Percentiles rank a stretch among this genome's conserved stretches.
Evolutionary conservation across 2,113 vertebrate genomes (phyloP).

Genomic region (Oncorhynchus tshawytscha): DNA sequence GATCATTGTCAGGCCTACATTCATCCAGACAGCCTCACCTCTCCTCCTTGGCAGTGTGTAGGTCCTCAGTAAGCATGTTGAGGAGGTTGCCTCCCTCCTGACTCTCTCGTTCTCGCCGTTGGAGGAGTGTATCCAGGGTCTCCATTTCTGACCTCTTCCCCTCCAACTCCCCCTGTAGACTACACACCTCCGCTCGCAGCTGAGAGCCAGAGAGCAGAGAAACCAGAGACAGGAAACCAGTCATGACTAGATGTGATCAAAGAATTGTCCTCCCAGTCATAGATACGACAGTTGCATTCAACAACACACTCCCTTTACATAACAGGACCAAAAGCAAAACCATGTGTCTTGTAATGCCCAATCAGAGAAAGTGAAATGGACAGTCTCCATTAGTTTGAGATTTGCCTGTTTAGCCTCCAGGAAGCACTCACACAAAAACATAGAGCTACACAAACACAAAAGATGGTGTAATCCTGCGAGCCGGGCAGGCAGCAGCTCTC

Average conservation of each 20-base stretch:
- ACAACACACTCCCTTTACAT: neutral
- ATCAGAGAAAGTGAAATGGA: neutral
- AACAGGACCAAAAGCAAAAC: conserved; percentile 26
- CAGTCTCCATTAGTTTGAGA: neutral
- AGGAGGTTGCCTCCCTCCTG: conserved; percentile 82
- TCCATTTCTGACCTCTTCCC: conserved; percentile 78
- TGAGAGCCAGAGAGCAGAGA: neutral
- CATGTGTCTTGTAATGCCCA: conserved; percentile 1
- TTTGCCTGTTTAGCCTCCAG: neutral
- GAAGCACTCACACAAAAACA: neutral
- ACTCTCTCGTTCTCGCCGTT: conserved; percentile 78
- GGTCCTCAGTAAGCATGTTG: conserved; percentile 82
- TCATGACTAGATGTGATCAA: conserved; percentile 1
- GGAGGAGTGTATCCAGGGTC: conserved; percentile 77
- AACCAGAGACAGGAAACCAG: conserved; percentile 16
- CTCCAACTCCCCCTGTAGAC: conserved; percentile 74
- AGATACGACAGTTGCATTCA: neutral
- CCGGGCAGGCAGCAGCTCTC: neutral
- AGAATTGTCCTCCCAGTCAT: neutral
- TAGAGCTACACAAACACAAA: neutral
- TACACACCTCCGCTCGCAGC: conserved; percentile 73
- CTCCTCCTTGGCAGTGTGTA: conserved; percentile 74
- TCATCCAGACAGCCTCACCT: conserved; percentile 63
- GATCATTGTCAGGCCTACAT: neutral
- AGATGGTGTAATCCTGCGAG: neutral